These are phyloP conservation scores for Cygnus olor DNA, from an alignment of 2,797 vertebrate species.

Conservation along the genomic window DNA sequence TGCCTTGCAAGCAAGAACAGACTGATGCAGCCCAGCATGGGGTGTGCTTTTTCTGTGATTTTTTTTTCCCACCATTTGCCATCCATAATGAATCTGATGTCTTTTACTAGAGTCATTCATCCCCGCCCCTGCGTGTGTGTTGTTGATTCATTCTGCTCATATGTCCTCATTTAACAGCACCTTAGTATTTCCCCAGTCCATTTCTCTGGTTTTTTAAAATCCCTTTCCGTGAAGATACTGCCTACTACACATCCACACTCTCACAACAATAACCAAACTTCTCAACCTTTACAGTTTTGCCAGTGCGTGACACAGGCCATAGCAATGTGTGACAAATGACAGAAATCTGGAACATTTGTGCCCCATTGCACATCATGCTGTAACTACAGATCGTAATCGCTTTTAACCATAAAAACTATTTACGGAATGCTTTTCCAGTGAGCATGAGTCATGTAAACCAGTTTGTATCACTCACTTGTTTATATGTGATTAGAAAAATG, in stretches of 20 bases:
- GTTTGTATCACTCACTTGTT: constrained; percentile 4
- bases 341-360: constrained; percentile 55
- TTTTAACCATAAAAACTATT: constrained; percentile 48
- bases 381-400: neutral
- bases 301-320: constrained; percentile 40
- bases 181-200: neutral
- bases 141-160: neutral
- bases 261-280: constrained; percentile 4
- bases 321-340: constrained; percentile 67
- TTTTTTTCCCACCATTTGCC: neutral
- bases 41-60: neutral
- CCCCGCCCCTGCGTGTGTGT: neutral
- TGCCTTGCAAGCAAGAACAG: neutral
- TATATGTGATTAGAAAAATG: neutral
- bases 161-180: neutral
- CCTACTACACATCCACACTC: neutral
- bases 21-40: neutral
- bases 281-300: constrained; percentile 25
- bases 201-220: neutral
- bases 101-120: neutral
- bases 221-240: neutral
- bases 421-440: neutral
- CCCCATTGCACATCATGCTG: neutral
- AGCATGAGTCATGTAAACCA: neutral
- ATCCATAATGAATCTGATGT: neutral